phyloP scores from a whole-genome alignment of 1,140 invertebrate species.

The Aethina tumida region DNA sequence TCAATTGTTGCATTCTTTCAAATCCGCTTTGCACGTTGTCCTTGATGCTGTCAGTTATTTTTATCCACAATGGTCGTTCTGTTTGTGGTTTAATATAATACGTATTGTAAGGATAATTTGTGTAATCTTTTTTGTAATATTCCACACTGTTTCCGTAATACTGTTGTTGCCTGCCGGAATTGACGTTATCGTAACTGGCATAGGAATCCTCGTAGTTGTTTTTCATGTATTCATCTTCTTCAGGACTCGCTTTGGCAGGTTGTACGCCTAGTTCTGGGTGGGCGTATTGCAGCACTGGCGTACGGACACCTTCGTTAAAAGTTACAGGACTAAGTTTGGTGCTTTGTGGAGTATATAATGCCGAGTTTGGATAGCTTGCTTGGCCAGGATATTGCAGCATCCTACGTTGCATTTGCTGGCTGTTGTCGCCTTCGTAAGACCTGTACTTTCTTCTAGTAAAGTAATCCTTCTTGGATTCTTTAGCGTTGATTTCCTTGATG shows the following conservation, averaged over 20 bases:
- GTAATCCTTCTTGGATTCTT: slow-evolving; percentile 47
- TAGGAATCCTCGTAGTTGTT: slow-evolving; percentile 13
- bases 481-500: slow-evolving; percentile 52
- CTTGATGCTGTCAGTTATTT: slow-evolving; percentile 59
- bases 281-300: slow-evolving; percentile 65
- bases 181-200: slow-evolving; percentile 18
- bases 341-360: slow-evolving; percentile 44
- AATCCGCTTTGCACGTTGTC: slow-evolving; percentile 59
- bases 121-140: slow-evolving; percentile 32
- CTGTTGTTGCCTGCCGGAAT: slow-evolving; percentile 26
- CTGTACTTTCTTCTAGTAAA: slow-evolving; percentile 42
- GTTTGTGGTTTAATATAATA: slow-evolving; percentile 41
- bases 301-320: slow-evolving; percentile 56
- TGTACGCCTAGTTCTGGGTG: slow-evolving; percentile 68
- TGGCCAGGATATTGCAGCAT: slow-evolving; percentile 58
- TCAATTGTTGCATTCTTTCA: slow-evolving; percentile 56
- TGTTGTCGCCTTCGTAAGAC: slow-evolving; percentile 34
- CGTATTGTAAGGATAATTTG: slow-evolving; percentile 42
- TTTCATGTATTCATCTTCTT: slow-evolving; percentile 29
- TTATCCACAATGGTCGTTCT: slow-evolving; percentile 58
- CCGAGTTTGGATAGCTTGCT: slow-evolving; percentile 50
- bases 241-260: slow-evolving; percentile 49
- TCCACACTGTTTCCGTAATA: slow-evolving; percentile 42
- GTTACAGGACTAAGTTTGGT: slow-evolving; percentile 40
- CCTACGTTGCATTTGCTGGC: slow-evolving; percentile 49